Percentiles rank a stretch among this genome's conserved stretches.
phyloP scores from a whole-genome alignment of 92 coral and sea anemone genomes.

The Siderastrea radians region DNA sequence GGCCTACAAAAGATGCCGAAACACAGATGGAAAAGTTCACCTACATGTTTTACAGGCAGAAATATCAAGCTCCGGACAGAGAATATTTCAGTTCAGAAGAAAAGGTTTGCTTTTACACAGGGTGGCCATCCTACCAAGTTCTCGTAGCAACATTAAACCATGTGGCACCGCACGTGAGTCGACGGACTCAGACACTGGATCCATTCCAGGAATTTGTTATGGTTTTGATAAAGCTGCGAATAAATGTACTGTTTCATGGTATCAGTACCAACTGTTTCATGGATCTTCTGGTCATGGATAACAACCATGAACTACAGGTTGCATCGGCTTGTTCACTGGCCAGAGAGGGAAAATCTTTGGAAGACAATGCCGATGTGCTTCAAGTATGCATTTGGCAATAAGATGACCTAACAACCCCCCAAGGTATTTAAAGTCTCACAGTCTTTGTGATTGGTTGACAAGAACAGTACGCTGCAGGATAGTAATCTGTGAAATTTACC shows the following conservation, averaged over 20 bases:
- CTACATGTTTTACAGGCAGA: constrained; percentile 29
- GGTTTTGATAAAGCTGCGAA: constrained; percentile 48
- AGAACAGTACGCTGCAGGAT: too few species aligned
- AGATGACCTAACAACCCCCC: neutral
- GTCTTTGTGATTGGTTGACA: too few species aligned
- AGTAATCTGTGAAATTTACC: too few species aligned
- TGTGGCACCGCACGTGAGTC: constrained; percentile 52
- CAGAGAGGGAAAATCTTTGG: constrained; percentile 20
- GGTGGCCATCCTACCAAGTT: neutral
- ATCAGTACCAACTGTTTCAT: constrained; percentile 31
- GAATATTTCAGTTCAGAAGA: constrained; percentile 20
- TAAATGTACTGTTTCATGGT: constrained; percentile 58
- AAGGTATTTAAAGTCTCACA: too few species aligned
- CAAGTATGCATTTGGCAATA: constrained; percentile 43
- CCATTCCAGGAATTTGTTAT: constrained; percentile 46
- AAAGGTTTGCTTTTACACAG: constrained; percentile 33
- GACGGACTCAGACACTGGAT: constrained; percentile 36
- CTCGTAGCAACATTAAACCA: constrained; percentile 11
- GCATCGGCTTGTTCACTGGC: constrained; percentile 4
- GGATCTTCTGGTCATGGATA: constrained; percentile 46
- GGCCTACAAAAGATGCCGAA: constrained; percentile 21
- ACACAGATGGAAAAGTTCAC: constrained; percentile 39
- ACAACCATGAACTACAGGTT: constrained; percentile 28
- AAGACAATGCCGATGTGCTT: constrained; percentile 51
- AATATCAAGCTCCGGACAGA: constrained; percentile 41